phyloP scores from a whole-genome alignment of 2,113 vertebrate genomes.

The Rhinogobius similis region DNA sequence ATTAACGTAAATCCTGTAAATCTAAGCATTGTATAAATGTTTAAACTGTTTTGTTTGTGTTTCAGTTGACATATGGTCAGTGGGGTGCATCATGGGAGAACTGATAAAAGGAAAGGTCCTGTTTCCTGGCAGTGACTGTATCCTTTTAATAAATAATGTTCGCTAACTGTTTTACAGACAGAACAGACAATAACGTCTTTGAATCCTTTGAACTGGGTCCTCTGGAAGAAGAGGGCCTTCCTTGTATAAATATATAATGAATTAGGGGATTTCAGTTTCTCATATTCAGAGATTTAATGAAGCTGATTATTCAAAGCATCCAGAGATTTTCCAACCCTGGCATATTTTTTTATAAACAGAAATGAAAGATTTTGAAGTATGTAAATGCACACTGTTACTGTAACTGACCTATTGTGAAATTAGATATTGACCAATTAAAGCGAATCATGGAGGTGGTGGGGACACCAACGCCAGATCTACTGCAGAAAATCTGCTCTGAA shows the following conservation, averaged over 20 bases:
- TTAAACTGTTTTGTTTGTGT: slow-evolving; percentile 34
- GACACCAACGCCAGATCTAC: slow-evolving; percentile 90
- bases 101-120: slow-evolving; percentile 94
- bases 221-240: too few relatives aligned
- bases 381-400: background rate
- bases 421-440: slow-evolving; percentile 97
- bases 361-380: slow-evolving; percentile 17
- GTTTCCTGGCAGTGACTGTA: slow-evolving; percentile 97
- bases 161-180: background rate
- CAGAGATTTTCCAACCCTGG: too few relatives aligned
- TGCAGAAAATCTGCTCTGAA: slow-evolving; percentile 96
- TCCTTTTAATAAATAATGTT: slow-evolving; percentile 78
- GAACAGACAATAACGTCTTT: too few relatives aligned
- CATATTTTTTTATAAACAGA: background rate
- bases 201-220: too few relatives aligned
- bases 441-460: slow-evolving; percentile 98
- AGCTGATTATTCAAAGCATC: too few relatives aligned
- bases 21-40: background rate
- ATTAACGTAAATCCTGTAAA: background rate
- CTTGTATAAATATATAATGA: background rate
- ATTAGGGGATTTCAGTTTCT: background rate
- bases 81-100: slow-evolving; percentile 99
- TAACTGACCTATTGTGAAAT: slow-evolving; percentile 27
- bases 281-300: background rate
- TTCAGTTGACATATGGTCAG: slow-evolving; percentile 98